Conservation (phyloP, 2,113 vertebrate species). For the Bufo gargarizans region DNA sequence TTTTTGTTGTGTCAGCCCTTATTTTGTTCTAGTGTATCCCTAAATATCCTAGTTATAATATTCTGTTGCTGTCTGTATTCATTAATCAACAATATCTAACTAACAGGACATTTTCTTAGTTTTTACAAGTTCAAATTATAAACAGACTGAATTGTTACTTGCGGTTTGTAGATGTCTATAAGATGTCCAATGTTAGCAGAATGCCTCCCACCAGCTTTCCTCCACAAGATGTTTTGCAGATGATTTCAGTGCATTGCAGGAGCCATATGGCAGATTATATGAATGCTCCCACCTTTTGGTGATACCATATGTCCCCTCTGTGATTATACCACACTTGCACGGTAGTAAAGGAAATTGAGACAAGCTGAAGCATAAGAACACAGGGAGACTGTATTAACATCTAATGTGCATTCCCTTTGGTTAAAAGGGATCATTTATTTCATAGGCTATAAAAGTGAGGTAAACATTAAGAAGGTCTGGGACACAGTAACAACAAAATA, state of each 20-base stretch:
- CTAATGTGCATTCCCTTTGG: conserved; percentile 40
- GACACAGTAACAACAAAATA: background rate
- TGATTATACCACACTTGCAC: conserved; percentile 38
- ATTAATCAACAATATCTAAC: background rate
- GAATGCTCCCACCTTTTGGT: conserved; percentile 51
- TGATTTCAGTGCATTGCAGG: conserved; percentile 41
- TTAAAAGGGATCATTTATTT: conserved; percentile 33
- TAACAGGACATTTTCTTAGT: background rate
- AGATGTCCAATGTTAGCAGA: conserved; percentile 37
- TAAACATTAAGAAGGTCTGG: conserved; percentile 8
- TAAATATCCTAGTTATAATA: background rate
- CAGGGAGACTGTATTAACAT: conserved; percentile 47
- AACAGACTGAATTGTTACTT: conserved; percentile 2
- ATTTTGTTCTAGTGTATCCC: background rate
- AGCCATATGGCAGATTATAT: conserved; percentile 49
- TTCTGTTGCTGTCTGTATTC: background rate
- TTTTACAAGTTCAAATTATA: background rate
- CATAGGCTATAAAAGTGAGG: conserved; percentile 1
- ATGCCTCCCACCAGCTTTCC: conserved; percentile 49
- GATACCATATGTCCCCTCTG: conserved; percentile 51
- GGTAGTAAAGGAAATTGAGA: conserved; percentile 49
- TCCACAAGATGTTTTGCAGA: conserved; percentile 46
- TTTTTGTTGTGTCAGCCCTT: too few relatives aligned
- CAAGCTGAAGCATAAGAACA: conserved; percentile 49
- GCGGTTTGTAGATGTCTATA: background rate